Evolutionary conservation across 2,797 vertebrate species (phyloP).

Genomic region (Phaenicophaeus curvirostris): DNA sequence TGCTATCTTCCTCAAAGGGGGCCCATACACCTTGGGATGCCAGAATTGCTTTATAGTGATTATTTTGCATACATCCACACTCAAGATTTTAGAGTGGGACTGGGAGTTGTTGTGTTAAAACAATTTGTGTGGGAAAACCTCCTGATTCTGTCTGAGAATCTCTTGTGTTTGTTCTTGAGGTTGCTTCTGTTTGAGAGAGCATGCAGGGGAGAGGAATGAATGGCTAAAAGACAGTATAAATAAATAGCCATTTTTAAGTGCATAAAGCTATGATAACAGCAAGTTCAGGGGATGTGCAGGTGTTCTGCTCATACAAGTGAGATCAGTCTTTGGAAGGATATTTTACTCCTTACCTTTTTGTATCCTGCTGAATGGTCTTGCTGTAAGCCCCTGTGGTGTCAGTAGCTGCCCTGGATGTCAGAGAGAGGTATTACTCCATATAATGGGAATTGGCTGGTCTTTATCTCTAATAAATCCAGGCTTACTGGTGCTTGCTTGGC

Average conservation of each 20-base stretch:
- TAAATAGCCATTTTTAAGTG: neutral
- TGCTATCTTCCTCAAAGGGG: neutral
- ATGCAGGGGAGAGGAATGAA: neutral
- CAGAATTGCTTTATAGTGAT: neutral
- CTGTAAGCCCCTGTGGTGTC: neutral
- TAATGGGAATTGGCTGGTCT: neutral
- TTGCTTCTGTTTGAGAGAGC: neutral
- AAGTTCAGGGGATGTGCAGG: neutral
- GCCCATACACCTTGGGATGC: neutral
- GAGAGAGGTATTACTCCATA: rapidly evolving
- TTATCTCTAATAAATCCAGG: neutral
- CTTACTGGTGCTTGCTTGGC: neutral
- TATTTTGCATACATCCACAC: neutral
- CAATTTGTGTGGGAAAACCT: neutral
- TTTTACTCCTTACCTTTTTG: neutral
- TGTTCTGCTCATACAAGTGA: neutral
- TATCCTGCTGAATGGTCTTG: neutral
- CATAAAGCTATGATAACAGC: neutral
- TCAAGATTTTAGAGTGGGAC: neutral
- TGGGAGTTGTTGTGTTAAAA: neutral
- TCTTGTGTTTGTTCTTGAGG: neutral
- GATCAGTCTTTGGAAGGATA: neutral
- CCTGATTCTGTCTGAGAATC: neutral
- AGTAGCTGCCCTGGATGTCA: neutral
- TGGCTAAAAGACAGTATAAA: neutral